These are phyloP conservation scores for Apoderus coryli DNA, from an alignment of 2,888 invertebrate genomes.

Conservation along the genomic window DNA sequence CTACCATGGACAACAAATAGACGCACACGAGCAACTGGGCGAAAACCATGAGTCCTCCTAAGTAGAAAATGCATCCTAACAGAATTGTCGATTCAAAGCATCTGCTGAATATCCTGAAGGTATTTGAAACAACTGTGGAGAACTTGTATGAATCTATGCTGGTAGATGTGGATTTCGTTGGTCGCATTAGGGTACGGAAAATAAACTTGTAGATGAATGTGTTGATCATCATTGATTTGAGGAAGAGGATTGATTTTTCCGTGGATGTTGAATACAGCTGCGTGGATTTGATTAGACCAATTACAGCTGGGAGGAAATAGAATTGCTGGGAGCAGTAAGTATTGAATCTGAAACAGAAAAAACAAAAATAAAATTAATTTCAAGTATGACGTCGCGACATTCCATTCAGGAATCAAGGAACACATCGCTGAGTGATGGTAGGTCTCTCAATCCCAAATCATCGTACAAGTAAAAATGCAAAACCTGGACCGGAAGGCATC, in stretches of 20 bases:
- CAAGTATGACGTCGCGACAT: no score
- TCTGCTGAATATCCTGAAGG: constrained; percentile 12
- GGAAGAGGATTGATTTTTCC: constrained; percentile 22
- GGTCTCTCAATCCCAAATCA: no score
- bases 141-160: neutral
- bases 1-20: constrained; percentile 19
- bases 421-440: no score
- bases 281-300: constrained; percentile 26
- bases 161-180: constrained; percentile 6
- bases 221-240: constrained; percentile 21
- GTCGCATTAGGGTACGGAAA: constrained; percentile 13
- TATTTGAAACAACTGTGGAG: constrained; percentile 9
- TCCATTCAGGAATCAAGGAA: no score
- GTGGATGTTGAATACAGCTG: constrained; percentile 22
- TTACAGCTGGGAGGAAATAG: constrained; percentile 25
- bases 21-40: constrained; percentile 21
- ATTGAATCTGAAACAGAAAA: no score
- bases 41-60: constrained; percentile 18
- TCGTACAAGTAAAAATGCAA: no score
- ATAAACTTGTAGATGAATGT: constrained; percentile 19
- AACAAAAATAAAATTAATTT: no score
- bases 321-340: constrained; percentile 28
- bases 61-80: constrained; percentile 20
- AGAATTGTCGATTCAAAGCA: constrained; percentile 15
- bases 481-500: no score